Base-by-base conservation (phyloP, 2,113 vertebrate species). In the Opisthocomus hoazin region DNA sequence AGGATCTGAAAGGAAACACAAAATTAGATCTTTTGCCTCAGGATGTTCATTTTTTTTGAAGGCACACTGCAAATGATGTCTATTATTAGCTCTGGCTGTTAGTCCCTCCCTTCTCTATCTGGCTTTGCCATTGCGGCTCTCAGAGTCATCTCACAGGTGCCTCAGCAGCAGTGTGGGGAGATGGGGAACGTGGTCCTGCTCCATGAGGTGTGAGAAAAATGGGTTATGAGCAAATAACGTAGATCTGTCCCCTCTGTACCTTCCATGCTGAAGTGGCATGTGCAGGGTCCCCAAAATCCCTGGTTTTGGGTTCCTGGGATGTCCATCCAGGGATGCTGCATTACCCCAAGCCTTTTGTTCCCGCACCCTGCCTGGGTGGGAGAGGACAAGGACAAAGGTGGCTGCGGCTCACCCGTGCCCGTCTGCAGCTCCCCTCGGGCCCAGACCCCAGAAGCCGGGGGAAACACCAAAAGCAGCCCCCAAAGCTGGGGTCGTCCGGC, bases 401-500 rank as follows among this genome's bases (percentile, higher is more conserved):
- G 15, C 45, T 56, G 60, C 1, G 15, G 51, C n/a, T n/a, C n/a
- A n/a, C n/a, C n/a, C n/a, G n/a, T n/a, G n/a, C n/a, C n/a, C n/a
- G n/a, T n/a, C n/a, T n/a, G n/a, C n/a, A 61, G n/a, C 56, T 78
- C 14, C 57, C 16, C 53, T 69, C 5, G 2, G 34, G 7, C 37
- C 54, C 50, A 22, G 45, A 61, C 15, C 48, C 10, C 1, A 56
- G 61, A 22, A 58, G 27, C 10, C 46, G 22, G 45, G 37, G 45
- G 26, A 64, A 23, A 56, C 7, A 19, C n/a, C 20, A 1, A 27
- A 41, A 76, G 4, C 80, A 74, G 54, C 11, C 37, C 4, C 4
- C 23, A 13, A 20, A 1, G 0, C 34, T 0, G 0, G 37, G 54
- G 63, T 19, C 5, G 6, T 5, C 1, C 0, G 4, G 64, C 70